phyloP scores from a whole-genome alignment of 2,113 vertebrate genomes.

The Cepphus grylle region DNA sequence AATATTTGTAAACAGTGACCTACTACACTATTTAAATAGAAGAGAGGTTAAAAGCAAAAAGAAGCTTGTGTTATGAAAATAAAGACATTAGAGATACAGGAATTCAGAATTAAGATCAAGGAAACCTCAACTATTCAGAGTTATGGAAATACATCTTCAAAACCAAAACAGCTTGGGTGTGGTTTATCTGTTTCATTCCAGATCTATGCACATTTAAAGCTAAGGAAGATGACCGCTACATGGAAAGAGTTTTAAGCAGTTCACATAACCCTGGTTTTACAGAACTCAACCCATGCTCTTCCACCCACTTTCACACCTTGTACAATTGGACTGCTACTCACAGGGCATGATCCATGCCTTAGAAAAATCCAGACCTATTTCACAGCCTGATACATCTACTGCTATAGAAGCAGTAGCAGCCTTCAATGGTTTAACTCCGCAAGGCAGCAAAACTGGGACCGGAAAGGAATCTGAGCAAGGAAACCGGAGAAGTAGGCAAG shows the following conservation, averaged over 20 bases:
- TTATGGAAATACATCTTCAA: neutral
- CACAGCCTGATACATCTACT: neutral
- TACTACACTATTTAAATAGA: neutral
- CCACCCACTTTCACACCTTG: neutral
- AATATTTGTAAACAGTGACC: neutral
- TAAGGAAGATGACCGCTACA: neutral
- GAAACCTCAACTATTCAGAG: neutral
- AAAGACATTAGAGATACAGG: neutral
- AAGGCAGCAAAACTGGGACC: neutral
- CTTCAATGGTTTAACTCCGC: neutral
- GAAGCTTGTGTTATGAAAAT: neutral
- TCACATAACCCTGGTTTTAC: neutral
- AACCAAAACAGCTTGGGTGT: neutral
- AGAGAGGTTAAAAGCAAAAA: neutral
- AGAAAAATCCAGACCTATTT: neutral
- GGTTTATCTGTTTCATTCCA: neutral
- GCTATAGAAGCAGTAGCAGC: neutral
- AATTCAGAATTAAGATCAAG: neutral
- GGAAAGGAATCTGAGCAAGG: neutral
- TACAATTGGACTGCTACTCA: neutral
- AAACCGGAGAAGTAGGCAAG: neutral
- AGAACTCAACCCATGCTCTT: neutral
- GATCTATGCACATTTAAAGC: neutral
- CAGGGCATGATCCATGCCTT: fast-evolving
- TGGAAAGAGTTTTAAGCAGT: neutral